Conservation (phyloP, 2,888 invertebrate genomes). For the Acanthosoma haemorrhoidale region DNA sequence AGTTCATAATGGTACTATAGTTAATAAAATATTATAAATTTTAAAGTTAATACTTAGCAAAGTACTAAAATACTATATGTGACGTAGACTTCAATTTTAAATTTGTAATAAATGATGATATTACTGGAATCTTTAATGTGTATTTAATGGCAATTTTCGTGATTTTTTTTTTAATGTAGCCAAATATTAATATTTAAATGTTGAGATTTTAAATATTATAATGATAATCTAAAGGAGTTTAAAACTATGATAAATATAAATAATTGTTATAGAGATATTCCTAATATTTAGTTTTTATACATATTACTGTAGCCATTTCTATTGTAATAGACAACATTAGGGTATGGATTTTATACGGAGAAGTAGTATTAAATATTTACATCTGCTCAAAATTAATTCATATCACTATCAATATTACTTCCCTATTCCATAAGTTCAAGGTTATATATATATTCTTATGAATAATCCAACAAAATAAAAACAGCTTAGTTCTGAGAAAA, state of each 20-base stretch:
- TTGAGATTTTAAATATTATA: constrained; percentile 10
- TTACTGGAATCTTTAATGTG: not conserved
- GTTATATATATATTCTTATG: not conserved
- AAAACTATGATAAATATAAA: not conserved
- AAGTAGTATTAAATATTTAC: not conserved
- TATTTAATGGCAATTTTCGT: not conserved
- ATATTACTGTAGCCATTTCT: not conserved
- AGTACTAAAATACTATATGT: not conserved
- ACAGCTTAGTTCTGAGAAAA: no score
- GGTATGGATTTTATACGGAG: constrained; percentile 19
- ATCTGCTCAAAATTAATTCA: constrained; percentile 22
- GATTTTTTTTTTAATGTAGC: not conserved
- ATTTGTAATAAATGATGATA: no score
- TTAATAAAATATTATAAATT: no score
- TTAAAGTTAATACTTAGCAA: no score
- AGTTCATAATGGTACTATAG: not conserved
- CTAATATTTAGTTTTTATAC: constrained; percentile 19
- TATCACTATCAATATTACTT: constrained; percentile 17
- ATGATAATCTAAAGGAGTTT: not conserved
- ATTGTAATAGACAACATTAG: constrained; percentile 21
- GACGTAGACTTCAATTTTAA: not conserved
- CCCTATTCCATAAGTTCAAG: not conserved
- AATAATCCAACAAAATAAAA: not conserved
- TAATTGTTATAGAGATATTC: constrained; percentile 1
- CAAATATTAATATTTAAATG: not conserved